These are phyloP conservation scores for Synanthedon myopaeformis DNA, from an alignment of 2,888 invertebrate genomes.

Conservation along the genomic window DNA sequence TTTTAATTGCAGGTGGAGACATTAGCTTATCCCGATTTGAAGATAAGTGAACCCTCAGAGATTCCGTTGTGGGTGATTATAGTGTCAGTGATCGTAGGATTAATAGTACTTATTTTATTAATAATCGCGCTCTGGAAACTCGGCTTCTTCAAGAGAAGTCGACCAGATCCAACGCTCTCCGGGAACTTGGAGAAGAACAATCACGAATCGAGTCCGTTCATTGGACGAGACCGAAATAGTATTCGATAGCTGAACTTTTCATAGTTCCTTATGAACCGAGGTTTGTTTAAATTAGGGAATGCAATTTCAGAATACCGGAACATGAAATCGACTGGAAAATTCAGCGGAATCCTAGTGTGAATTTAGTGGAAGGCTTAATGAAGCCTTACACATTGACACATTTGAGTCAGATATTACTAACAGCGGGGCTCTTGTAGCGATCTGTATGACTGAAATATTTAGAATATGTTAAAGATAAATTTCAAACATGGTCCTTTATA, in stretches of 20 bases:
- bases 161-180: slow-evolving; percentile 85
- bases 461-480: too few relatives aligned
- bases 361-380: too few relatives aligned
- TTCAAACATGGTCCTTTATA: too few relatives aligned
- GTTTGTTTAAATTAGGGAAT: too few relatives aligned
- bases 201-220: slow-evolving; percentile 77
- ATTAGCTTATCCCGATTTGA: slow-evolving; percentile 84
- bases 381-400: too few relatives aligned
- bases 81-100: slow-evolving; percentile 84
- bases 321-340: too few relatives aligned
- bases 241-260: slow-evolving; percentile 50
- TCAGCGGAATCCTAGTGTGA: too few relatives aligned
- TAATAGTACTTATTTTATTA: slow-evolving; percentile 83
- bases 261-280: slow-evolving; percentile 11
- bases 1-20: slow-evolving; percentile 77
- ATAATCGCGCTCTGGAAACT: slow-evolving; percentile 88
- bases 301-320: too few relatives aligned
- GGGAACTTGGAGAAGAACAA: slow-evolving; percentile 82
- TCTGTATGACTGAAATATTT: too few relatives aligned
- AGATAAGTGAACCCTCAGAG: slow-evolving; percentile 79
- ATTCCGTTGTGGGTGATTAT: slow-evolving; percentile 90
- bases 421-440: too few relatives aligned
- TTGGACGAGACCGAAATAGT: slow-evolving; percentile 53
- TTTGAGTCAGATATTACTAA: too few relatives aligned
- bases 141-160: slow-evolving; percentile 89